Evolutionary conservation across 2,888 invertebrate species (phyloP), one percentile per base, ranked within the genome.

Genomic region (Morpho achilles): DNA sequence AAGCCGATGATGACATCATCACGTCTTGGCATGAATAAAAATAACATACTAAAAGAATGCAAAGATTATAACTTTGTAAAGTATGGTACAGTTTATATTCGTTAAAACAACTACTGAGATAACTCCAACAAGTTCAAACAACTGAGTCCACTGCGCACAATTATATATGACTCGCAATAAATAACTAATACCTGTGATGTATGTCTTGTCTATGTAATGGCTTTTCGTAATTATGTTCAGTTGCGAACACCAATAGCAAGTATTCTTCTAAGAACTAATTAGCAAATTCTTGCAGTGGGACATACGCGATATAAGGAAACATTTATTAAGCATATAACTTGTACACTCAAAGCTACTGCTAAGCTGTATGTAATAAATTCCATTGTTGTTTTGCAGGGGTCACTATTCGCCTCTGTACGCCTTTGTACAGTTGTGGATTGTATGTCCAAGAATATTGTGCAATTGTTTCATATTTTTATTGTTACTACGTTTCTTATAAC

Each of bases 381-480:
- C 73, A 75, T 79, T 77, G 75, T 77, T 71, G 70, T 60, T 67
- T 65, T 65, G 62, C 59, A 67, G 70, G 69, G 78, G 78, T 77
- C 78, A 76, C 69, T 69, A 65, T 65, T 68, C 71, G 72, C 72
- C 57, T 58, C 60, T 67, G 69, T 67, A 70, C 65, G 72, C 71
- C 53, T 60, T 53, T 67, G 69, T 67, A 70, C 69, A 79, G 75
- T 76, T 77, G 74, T 75, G 79, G 79, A 77, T 75, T 77, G 74
- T 79, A 75, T 70, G 72, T 74, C 73, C 51, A 71, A 75, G 76
- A 76, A 75, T 74, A 78, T 82, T 77, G 76, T 81, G 79, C 85
- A 83, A 85, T 86, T 85, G 84, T 86, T 84, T 84, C 80, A 82
- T 85, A 85, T 87, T 87, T 87, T 87, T 86, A 79, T 78, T 69